These are phyloP conservation scores for Cyprinodon variegatus DNA, from an alignment of 2,113 vertebrate genomes.

Conservation along the genomic window DNA sequence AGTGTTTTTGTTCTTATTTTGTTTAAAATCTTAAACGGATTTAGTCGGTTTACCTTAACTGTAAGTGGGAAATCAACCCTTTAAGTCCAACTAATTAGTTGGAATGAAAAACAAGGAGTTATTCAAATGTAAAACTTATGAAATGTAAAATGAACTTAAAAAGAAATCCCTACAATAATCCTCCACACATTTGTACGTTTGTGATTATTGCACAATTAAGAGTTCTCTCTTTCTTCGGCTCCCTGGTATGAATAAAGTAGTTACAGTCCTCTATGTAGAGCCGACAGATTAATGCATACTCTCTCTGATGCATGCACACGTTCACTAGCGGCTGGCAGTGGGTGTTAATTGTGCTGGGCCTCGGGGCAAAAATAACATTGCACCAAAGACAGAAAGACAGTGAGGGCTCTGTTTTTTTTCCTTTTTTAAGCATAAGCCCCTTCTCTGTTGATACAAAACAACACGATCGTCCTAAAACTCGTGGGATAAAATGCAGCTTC, in stretches of 20 bases:
- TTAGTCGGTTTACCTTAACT: conserved; percentile 49
- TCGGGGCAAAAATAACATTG: conserved; percentile 70
- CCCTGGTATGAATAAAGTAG: conserved; percentile 41
- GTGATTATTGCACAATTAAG: conserved; percentile 38
- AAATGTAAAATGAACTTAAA: not conserved
- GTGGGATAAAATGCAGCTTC: not conserved
- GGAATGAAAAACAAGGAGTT: conserved; percentile 42
- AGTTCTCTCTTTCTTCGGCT: conserved; percentile 26
- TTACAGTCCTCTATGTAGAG: conserved; percentile 46
- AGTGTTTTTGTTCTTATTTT: conserved; percentile 19
- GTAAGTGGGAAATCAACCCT: conserved; percentile 37
- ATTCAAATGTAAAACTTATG: not conserved
- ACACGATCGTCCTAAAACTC: conserved; percentile 15
- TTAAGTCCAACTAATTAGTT: conserved; percentile 51
- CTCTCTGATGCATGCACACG: conserved; percentile 26
- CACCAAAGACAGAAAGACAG: conserved; percentile 50
- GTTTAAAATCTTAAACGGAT: conserved; percentile 35
- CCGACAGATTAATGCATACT: conserved; percentile 25
- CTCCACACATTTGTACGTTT: conserved; percentile 10
- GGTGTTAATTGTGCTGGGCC: conserved; percentile 78
- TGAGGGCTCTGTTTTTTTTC: conserved; percentile 38
- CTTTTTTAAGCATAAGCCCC: conserved; percentile 6
- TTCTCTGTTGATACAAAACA: conserved; percentile 34
- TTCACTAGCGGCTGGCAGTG: conserved; percentile 56
- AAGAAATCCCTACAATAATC: not conserved